A percentile compares a stretch with the other conserved stretches of the same genome.
Evolutionary conservation across 1,140 invertebrate genomes (phyloP).

Genomic region (Pseudomyrmex cubaensis): DNA sequence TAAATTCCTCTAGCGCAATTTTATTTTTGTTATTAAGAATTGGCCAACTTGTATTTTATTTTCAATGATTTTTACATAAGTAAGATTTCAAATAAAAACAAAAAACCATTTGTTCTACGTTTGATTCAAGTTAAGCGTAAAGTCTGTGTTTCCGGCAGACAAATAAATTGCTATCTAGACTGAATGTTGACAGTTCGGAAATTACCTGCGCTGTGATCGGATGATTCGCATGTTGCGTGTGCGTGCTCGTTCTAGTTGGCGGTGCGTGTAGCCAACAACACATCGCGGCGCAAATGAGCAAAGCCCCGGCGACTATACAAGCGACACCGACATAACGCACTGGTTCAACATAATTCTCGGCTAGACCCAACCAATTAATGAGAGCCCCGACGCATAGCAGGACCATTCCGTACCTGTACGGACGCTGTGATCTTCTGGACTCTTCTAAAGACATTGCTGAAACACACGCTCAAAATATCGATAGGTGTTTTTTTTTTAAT

Average conservation of each 20-base stretch:
- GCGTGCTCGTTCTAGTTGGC: conserved; percentile 80
- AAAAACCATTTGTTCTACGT: neutral
- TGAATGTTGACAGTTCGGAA: conserved; percentile 10
- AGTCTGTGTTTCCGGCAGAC: neutral
- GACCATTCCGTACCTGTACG: conserved; percentile 91
- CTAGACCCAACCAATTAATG: conserved; percentile 91
- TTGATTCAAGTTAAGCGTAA: neutral
- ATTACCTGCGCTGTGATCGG: conserved; percentile 82
- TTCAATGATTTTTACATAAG: too few relatives aligned
- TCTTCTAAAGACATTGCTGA: conserved; percentile 89
- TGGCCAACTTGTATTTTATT: too few relatives aligned
- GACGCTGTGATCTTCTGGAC: conserved; percentile 88
- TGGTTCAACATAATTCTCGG: conserved; percentile 90
- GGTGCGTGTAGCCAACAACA: conserved; percentile 91
- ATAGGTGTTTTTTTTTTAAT: neutral
- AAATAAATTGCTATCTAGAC: conserved; percentile 5
- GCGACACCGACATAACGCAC: conserved; percentile 91
- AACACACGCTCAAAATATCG: conserved; percentile 72
- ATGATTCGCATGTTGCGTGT: conserved; percentile 78
- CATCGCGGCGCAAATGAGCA: conserved; percentile 91
- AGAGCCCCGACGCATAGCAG: conserved; percentile 90
- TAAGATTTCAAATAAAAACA: too few relatives aligned
- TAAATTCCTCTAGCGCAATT: too few relatives aligned
- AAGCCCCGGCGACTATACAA: conserved; percentile 90
- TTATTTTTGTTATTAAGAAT: too few relatives aligned